phyloP scores from a whole-genome alignment of 1,140 invertebrate species.

The Drosophila simulans region DNA sequence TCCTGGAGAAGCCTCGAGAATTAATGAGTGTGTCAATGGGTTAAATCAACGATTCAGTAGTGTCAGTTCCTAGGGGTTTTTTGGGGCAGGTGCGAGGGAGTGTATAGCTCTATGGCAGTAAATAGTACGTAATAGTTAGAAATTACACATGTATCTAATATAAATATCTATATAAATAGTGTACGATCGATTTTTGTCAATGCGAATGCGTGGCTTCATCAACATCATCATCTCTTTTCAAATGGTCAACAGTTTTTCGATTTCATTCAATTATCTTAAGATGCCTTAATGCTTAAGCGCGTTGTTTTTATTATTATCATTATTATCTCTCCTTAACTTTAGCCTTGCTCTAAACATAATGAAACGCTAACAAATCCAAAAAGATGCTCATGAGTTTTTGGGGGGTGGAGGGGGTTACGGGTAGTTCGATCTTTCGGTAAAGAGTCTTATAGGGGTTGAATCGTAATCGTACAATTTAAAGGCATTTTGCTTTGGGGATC shows the following conservation, averaged over 20 bases:
- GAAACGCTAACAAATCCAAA: slow-evolving; percentile 66
- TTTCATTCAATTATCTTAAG: slow-evolving; percentile 30
- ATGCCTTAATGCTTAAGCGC: slow-evolving; percentile 43
- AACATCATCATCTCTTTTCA: slow-evolving; percentile 50
- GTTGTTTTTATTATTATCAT: slow-evolving; percentile 27
- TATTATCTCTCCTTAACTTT: slow-evolving; percentile 49
- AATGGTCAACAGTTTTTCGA: slow-evolving; percentile 69
- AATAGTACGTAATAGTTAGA: slow-evolving; percentile 78
- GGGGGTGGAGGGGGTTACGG: neutral
- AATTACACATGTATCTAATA: slow-evolving; percentile 69
- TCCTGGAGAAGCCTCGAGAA: slow-evolving; percentile 35
- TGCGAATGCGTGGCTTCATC: slow-evolving; percentile 58
- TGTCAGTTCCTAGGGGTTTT: slow-evolving; percentile 24
- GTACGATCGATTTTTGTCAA: slow-evolving; percentile 62
- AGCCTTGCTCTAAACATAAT: slow-evolving; percentile 48
- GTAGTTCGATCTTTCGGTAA: slow-evolving; percentile 8
- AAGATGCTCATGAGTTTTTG: slow-evolving; percentile 34
- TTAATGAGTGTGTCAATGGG: slow-evolving; percentile 21
- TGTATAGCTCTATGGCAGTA: slow-evolving; percentile 77
- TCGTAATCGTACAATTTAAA: slow-evolving; percentile 10
- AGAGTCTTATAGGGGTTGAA: slow-evolving; percentile 6
- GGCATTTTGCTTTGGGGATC: slow-evolving; percentile 1
- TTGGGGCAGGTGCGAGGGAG: slow-evolving; percentile 24
- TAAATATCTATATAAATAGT: slow-evolving; percentile 75
- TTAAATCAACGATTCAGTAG: slow-evolving; percentile 23